These are phyloP conservation scores for Nemoura dubitans DNA, from an alignment of 2,888 invertebrate species.

Conservation along the genomic window DNA sequence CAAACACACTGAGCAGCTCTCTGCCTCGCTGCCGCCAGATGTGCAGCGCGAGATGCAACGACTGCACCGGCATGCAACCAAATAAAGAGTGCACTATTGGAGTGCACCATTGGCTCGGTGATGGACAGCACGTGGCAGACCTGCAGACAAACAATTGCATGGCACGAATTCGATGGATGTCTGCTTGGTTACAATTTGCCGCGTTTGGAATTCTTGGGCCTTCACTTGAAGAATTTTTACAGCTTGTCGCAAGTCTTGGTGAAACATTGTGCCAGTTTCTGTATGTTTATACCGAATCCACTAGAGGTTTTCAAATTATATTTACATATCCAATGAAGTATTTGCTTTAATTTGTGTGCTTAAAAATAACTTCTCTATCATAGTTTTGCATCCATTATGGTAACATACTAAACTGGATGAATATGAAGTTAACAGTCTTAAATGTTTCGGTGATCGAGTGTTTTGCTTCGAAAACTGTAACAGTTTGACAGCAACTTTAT, in stretches of 20 bases:
- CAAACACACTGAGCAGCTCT: neutral
- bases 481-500: too few species aligned
- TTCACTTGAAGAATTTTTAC: neutral
- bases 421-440: neutral
- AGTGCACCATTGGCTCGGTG: neutral
- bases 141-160: neutral
- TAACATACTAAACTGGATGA: neutral
- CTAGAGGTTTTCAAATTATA: neutral
- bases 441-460: neutral
- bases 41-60: neutral
- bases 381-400: neutral
- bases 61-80: neutral
- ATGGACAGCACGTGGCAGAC: neutral
- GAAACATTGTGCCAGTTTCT: neutral
- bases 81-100: too few species aligned
- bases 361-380: neutral
- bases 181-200: neutral
- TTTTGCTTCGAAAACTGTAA: neutral
- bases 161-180: neutral
- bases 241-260: neutral
- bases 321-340: neutral
- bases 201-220: neutral
- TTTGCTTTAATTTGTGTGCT: neutral
- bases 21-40: neutral
- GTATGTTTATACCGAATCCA: neutral